Conservation (phyloP, 2,797 vertebrate genomes). For the Notolepis coatsorum region DNA sequence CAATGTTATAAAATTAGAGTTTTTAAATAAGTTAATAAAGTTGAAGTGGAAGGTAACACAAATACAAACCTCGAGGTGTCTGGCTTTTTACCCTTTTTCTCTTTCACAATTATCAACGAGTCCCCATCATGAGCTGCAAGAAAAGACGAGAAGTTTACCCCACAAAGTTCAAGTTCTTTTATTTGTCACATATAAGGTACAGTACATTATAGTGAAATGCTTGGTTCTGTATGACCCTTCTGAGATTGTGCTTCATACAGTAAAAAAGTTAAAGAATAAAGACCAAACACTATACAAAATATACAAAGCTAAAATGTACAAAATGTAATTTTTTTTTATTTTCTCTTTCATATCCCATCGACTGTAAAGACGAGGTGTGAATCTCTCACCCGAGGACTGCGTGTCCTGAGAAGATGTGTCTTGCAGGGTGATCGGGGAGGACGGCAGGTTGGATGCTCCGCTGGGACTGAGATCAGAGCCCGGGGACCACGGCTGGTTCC, state of each 20-base stretch:
- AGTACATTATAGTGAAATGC: too few relatives aligned
- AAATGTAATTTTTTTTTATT: background rate
- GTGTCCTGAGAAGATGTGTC: slow-evolving; percentile 83
- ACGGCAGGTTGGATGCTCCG: slow-evolving; percentile 47
- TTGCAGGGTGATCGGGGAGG: slow-evolving; percentile 74
- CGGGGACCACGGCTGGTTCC: slow-evolving; percentile 61
- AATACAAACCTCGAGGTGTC: slow-evolving; percentile 82
- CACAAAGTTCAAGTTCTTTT: slow-evolving; percentile 4
- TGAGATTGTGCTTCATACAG: too few relatives aligned
- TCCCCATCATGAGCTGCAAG: slow-evolving; percentile 83
- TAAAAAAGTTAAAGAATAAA: too few relatives aligned
- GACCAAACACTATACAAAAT: background rate
- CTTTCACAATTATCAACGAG: slow-evolving; percentile 93
- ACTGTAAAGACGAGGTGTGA: background rate
- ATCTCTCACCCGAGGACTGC: slow-evolving; percentile 78
- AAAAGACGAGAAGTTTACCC: slow-evolving; percentile 37
- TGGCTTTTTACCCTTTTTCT: slow-evolving; percentile 85
- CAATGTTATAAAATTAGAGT: too few relatives aligned
- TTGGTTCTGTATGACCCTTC: too few relatives aligned
- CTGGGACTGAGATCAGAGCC: slow-evolving; percentile 58
- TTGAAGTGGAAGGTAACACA: background rate
- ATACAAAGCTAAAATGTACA: background rate
- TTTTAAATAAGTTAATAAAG: background rate
- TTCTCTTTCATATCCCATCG: background rate
- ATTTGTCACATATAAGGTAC: too few relatives aligned